These are phyloP conservation scores for Chondrosia reniformis DNA, from an alignment of 37 sponge, comb jelly and placozoan genomes.

Conservation along the genomic window DNA sequence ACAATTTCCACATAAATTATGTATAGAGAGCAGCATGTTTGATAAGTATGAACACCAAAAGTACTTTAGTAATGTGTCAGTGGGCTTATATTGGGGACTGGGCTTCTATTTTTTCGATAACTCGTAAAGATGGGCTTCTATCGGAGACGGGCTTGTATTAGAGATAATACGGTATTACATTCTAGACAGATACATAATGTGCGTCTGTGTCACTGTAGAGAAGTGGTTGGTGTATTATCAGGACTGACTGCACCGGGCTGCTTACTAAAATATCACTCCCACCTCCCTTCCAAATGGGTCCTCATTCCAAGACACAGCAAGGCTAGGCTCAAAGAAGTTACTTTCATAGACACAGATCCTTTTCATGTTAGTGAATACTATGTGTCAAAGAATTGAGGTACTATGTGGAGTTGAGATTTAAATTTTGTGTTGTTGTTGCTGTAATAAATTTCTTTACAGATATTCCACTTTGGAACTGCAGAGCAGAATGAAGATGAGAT, in stretches of 20 bases:
- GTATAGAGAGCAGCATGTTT: no score
- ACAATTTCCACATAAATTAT: no score
- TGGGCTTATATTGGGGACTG: no score
- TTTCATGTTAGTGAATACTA: slow-evolving; percentile 58
- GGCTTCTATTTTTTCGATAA: no score
- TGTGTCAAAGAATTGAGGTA: not conserved
- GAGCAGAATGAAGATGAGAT: slow-evolving; percentile 54
- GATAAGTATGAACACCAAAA: not conserved
- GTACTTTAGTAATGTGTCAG: no score
- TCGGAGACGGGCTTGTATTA: no score
- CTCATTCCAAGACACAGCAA: slow-evolving; percentile 67
- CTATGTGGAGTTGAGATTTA: not conserved
- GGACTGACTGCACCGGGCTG: slow-evolving; percentile 58
- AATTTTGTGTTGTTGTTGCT: not conserved
- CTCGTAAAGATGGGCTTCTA: no score
- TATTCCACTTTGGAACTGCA: slow-evolving; percentile 71
- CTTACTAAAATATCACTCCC: slow-evolving; percentile 36
- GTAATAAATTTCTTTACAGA: slow-evolving; percentile 31
- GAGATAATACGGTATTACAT: no score
- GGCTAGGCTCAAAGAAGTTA: slow-evolving; percentile 45
- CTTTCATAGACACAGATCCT: slow-evolving; percentile 68
- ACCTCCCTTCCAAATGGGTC: slow-evolving; percentile 73
- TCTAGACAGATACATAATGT: not conserved
- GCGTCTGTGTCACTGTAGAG: not conserved
- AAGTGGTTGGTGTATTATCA: slow-evolving; percentile 17